Evolutionary conservation across 2,888 invertebrate species (phyloP), one percentile per base, ranked within the genome.

Genomic region (Plagiodera versicolora): DNA sequence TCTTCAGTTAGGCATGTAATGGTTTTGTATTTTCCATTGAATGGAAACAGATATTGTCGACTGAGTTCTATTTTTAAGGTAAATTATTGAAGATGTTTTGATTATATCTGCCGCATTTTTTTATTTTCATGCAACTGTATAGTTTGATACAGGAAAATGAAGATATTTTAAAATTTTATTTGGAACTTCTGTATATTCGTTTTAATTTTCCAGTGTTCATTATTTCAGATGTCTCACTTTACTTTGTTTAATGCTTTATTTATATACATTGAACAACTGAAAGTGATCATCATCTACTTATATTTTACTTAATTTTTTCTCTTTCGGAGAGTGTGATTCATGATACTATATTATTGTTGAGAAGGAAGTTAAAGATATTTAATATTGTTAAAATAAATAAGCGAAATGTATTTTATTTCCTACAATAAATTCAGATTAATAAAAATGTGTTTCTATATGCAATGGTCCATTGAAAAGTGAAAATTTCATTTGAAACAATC

Each of bases 401-500:
- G 70, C 73, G 75, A 76, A 74, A 75, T 77, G 77, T 77, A 77
- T 73, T 77, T 77, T 77, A 77, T 77, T 77, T 77, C 70, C 60
- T 67, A 67, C 64, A 58, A 61, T 65, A 59, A 61, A 69, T 63
- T 56, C 60, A 58, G 59, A 61, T 19, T 24, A 55, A 55, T 58
- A 50, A 49, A 46, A 32, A 39, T 45, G 18, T 17, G n/a, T 46
- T 46, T 46, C 46, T 2, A 14, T 11, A 46, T n/a, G n/a, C n/a
- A n/a, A n/a, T n/a, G n/a, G n/a, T n/a, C 18, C 9, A 14, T 18
- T n/a, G n/a, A n/a, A n/a, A n/a, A n/a, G n/a, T n/a, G n/a, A n/a
- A n/a, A n/a, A n/a, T n/a, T n/a, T n/a, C n/a, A n/a, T n/a, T n/a
- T n/a, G n/a, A n/a, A n/a, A n/a, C n/a, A n/a, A n/a, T n/a, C n/a